Evolutionary conservation across 2,888 invertebrate genomes (phyloP), one percentile per base, ranked within the genome.

Genomic region (Metopia argyrocephala): DNA sequence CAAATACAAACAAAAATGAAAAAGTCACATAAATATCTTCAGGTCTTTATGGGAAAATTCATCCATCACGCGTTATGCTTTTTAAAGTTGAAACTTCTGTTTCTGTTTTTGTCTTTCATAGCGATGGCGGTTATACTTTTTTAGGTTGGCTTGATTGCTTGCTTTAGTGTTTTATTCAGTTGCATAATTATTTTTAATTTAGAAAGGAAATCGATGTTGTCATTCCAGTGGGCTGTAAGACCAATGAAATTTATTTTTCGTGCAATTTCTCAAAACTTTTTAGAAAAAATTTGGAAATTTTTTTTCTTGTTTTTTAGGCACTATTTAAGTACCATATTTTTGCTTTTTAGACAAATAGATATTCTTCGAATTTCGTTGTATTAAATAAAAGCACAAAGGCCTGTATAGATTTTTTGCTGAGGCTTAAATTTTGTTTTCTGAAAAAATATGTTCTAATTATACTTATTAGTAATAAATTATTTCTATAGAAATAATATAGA

Each of bases 21-120:
- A 1, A 31, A 31, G 31, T 12, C 7, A 64, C 20, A 45, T 71
- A 12, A 5, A 54, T 57, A 48, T 23, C 4, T 56, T 18, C 27
- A 21, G 20, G 31, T 57, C 64, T 75, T 56, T 50, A 15, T 31
- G 70, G 31, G 61, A n/a, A 61, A 57, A 50, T 25, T 12, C 69
- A 69, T 76, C 27, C 20, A 68, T 79, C 70, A 71, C 23, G 62
- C 28, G 56, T 71, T 57, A 76, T 76, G 66, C 57, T 79, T 71
- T 68, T 68, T 76, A 65, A 50, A 23, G 38, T 79, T 65, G 23
- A 25, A 54, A 38, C 28, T 28, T 48, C 61, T 9, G 5, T 31
- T 25, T 23, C 21, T 52, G 0, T 31, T 7, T 52, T 21, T 52
- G 50, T 18, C 9, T n/a, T 18, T n/a, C 4, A n/a, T 48, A 48